Percentiles rank a stretch among this genome's conserved stretches.
Conservation (phyloP, 1,140 invertebrate genomes). For the Triops cancriformis region DNA sequence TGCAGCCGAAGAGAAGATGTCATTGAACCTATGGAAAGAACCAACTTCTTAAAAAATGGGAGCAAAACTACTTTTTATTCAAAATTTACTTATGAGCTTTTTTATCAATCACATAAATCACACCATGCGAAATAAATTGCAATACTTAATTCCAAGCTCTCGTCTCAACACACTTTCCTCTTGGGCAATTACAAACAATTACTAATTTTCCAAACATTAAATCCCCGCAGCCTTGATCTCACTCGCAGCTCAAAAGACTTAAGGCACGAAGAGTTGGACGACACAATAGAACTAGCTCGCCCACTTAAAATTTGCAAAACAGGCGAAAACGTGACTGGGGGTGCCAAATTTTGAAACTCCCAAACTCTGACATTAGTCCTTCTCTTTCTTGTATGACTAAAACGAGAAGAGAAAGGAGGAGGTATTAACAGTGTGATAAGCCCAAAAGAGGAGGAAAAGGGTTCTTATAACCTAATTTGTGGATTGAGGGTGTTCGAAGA, state of each 20-base stretch:
- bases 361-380: neutral
- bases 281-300: neutral
- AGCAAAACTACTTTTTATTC: no score
- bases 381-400: neutral
- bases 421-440: neutral
- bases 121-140: no score
- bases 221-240: no score
- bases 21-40: neutral
- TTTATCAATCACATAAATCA: no score
- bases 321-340: slow-evolving; percentile 3
- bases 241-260: no score
- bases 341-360: neutral
- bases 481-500: neutral
- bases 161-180: no score
- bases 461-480: neutral
- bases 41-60: neutral
- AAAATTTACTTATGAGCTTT: no score
- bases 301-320: neutral
- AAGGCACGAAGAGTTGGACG: no score
- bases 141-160: no score
- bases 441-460: neutral
- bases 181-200: no score
- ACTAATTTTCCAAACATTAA: no score
- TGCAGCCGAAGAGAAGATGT: neutral
- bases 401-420: neutral